Conservation (phyloP, 2,113 vertebrate genomes). For the Alaudala cheleensis region DNA sequence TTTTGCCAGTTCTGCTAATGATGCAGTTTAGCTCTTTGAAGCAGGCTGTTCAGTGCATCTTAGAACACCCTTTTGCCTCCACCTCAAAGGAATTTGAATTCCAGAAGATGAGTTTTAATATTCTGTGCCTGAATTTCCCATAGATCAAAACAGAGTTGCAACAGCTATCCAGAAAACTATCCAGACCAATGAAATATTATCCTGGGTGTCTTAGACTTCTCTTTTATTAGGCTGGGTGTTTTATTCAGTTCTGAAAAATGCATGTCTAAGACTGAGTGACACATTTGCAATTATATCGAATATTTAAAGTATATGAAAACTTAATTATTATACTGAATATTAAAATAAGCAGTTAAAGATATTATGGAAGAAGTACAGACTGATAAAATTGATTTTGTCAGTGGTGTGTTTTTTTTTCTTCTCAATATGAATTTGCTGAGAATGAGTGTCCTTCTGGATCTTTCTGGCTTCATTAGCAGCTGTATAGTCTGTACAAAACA, state of each 20-base stretch:
- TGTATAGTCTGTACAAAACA: not conserved
- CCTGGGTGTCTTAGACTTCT: not conserved
- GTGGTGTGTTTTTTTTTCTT: fast-evolving
- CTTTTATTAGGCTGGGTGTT: fast-evolving
- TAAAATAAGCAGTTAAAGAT: not conserved
- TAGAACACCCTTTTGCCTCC: not conserved
- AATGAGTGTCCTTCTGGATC: not conserved
- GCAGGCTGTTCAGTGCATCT: not conserved
- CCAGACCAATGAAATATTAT: not conserved
- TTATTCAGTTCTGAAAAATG: not conserved
- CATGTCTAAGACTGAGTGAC: not conserved
- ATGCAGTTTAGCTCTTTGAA: not conserved
- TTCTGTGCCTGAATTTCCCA: not conserved
- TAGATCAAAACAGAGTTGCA: not conserved
- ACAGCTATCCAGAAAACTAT: not conserved
- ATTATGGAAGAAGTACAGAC: not conserved
- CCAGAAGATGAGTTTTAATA: not conserved
- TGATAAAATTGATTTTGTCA: not conserved
- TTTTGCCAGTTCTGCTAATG: not conserved
- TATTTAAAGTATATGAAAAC: not conserved
- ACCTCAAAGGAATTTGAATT: not conserved
- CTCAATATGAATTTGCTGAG: not conserved
- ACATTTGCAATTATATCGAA: not conserved
- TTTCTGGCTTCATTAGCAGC: not conserved
- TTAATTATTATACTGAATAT: not conserved